A percentile compares a stretch with the other conserved stretches of the same genome.
Conservation (phyloP, 2,797 vertebrate genomes). For the Cercopithecus hamlyni region DNA sequence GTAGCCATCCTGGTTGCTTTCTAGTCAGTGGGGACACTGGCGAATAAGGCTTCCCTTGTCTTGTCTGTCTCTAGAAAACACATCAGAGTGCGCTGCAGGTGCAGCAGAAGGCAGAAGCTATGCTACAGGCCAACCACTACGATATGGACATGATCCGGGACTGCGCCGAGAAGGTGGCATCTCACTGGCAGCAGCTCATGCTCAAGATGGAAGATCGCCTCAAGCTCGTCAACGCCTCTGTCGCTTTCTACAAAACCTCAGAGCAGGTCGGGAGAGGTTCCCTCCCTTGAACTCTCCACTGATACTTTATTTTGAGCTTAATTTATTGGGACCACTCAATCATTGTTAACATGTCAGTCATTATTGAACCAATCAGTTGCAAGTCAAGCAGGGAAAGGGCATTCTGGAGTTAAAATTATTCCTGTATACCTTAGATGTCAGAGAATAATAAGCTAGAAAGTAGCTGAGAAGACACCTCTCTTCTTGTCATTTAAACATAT, state of each 20-base stretch:
- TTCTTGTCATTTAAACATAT: background rate
- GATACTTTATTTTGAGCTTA: fast-evolving
- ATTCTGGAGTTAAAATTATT: too few relatives aligned
- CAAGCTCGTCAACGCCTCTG: constrained; percentile 98
- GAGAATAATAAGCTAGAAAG: background rate
- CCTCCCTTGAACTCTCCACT: fast-evolving
- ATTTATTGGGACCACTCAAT: fast-evolving
- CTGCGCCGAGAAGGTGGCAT: constrained; percentile 97
- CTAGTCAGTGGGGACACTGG: fast-evolving
- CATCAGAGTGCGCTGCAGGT: constrained; percentile 97
- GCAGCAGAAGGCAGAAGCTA: constrained; percentile 97
- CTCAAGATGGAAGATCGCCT: constrained; percentile 99
- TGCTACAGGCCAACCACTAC: constrained; percentile 98
- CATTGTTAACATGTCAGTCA: fast-evolving
- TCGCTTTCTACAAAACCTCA: constrained; percentile 99
- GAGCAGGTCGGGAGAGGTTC: constrained; percentile 90
- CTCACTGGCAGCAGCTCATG: constrained; percentile 99
- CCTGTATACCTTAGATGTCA: background rate
- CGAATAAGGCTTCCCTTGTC: background rate
- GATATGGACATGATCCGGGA: constrained; percentile 99
- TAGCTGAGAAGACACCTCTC: background rate
- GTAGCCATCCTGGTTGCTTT: background rate
- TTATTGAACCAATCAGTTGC: fast-evolving
- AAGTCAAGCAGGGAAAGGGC: background rate
- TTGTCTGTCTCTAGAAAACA: constrained; percentile 87